Evolutionary conservation across 2,888 invertebrate genomes (phyloP), one percentile per base, ranked within the genome.

Genomic region (Cataglyphis rosenhaueri): DNA sequence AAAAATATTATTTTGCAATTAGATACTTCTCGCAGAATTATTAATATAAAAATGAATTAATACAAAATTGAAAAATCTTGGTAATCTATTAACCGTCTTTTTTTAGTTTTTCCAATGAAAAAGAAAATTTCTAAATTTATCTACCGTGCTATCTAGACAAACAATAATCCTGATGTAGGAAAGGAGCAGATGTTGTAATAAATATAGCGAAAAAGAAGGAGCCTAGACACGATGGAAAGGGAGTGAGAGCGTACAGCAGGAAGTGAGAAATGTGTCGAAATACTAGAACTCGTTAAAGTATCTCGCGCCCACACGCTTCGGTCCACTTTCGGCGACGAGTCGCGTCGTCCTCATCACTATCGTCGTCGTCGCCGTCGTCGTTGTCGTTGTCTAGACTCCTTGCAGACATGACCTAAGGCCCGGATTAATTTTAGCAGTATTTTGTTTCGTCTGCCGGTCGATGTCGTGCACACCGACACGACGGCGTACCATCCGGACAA

Each of bases 391-490:
- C 93, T 93, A 93, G 93, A 93, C 93, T 91, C 70, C 84, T 87
- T 90, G 91, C 92, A 93, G 93, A 93, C 93, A 91, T 90, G 91
- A 92, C 92, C 92, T 91, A 92, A 92, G 89, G 89, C 90, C 87
- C 86, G 87, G 91, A 92, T 92, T 93, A 93, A 92, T 92, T 92
- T 92, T 93, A 93, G 93, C 92, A 88, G 91, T 89, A 92, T 92
- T 93, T 93, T 92, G 91, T 92, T 92, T 91, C 92, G 91, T 91
- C 91, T 91, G 91, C 87, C 87, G 70, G 70, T 85, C 87, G 70
- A 85, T 85, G 87, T 85, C 86, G 84, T 83, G 82, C 86, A 41
- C 74, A 29, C 48, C 48, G 48, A 52, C 41, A 68, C 68, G 57
- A 68, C 68, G 57, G n/a, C 41, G 66, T 66, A 48, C 76, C 64